phyloP scores from a whole-genome alignment of 2,797 vertebrate species.

The Acomys russatus region DNA sequence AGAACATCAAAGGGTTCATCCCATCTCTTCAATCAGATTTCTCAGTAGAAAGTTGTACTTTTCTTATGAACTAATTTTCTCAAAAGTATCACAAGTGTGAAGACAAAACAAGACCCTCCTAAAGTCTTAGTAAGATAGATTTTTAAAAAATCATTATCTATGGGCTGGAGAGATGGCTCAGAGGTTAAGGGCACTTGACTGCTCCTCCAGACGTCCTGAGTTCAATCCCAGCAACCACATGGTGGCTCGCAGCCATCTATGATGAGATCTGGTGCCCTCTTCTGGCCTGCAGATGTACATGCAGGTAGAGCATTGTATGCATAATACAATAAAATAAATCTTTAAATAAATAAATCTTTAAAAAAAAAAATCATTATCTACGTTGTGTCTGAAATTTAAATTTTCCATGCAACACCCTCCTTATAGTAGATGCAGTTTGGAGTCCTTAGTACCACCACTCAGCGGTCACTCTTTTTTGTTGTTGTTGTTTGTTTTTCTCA shows the following conservation, averaged over 20 bases:
- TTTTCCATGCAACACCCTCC: not conserved
- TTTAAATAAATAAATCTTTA: too few species aligned
- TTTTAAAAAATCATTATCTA: slow-evolving; percentile 31
- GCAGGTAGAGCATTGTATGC: too few species aligned
- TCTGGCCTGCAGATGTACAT: too few species aligned
- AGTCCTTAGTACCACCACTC: not conserved
- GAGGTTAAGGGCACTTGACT: too few species aligned
- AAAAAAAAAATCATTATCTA: slow-evolving; percentile 15
- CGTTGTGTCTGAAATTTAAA: not conserved
- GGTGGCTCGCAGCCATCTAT: too few species aligned
- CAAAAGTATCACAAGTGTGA: slow-evolving; percentile 38
- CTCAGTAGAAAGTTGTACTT: slow-evolving; percentile 43
- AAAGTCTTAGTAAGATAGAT: slow-evolving; percentile 4
- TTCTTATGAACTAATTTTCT: slow-evolving; percentile 59
- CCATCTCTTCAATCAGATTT: slow-evolving; percentile 40
- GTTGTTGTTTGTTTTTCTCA: too few species aligned
- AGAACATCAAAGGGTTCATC: not conserved
- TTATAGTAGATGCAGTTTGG: not conserved
- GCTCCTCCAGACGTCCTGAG: too few species aligned
- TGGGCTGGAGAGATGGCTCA: too few species aligned
- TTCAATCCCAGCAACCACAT: too few species aligned
- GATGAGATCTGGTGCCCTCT: too few species aligned
- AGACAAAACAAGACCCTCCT: slow-evolving; percentile 50
- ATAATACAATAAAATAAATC: too few species aligned
- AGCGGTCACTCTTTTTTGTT: slow-evolving; percentile 7